Base-by-base conservation (phyloP, 2,888 invertebrate genomes). In the Camptogramma bilineatum region DNA sequence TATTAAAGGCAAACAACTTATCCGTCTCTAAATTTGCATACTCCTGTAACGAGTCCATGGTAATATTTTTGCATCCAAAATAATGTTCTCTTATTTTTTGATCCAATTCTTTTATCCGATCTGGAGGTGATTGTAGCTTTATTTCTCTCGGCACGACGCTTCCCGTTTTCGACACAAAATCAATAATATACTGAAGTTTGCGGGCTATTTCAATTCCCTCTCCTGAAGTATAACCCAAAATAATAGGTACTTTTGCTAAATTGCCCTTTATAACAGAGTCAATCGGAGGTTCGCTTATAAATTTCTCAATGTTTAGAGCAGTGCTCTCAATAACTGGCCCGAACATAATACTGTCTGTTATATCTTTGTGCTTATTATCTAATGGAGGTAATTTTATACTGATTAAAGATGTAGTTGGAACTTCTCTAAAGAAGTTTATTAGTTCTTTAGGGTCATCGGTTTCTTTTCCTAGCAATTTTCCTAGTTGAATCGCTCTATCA, bases 131-230 rank as follows among this genome's bases (percentile, higher is more conserved):
- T 73, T 83, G 84, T 1, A 87, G 69, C 76, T 90, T 91, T 34
- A 93, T 73, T 75, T 91, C 90, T 73, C 91, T 84, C 0, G 93
- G 93, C 39, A 93, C 84, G 17, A 90, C 81, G 24, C 82, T 79
- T 1, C 90, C 91, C 3, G 73, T 67, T 48, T 52, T 78, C 3
- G 78, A 71, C 39, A 90, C 70, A 65, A 81, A 80, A 10, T 73
- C 70, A 10, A 80, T 48, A 39, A 82, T 77, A 24, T 74, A 24
- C 16, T 81, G 68, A 19, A 89, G 76, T 66, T 85, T 83, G 73
- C 86, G 82, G 31, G 84, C 84, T 69, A 90, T 80, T 82, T 93
- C 90, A 52, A 93, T 89, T 9, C 93, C 93, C 69, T 93, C 93
- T 0, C 85, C 88, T 1, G 91, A 90, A 8, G 87, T 90, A 68